Percentiles rank a stretch among this genome's conserved stretches.
These are phyloP conservation scores for Osmerus eperlanus DNA, from an alignment of 2,113 vertebrate genomes.

Conservation along the genomic window DNA sequence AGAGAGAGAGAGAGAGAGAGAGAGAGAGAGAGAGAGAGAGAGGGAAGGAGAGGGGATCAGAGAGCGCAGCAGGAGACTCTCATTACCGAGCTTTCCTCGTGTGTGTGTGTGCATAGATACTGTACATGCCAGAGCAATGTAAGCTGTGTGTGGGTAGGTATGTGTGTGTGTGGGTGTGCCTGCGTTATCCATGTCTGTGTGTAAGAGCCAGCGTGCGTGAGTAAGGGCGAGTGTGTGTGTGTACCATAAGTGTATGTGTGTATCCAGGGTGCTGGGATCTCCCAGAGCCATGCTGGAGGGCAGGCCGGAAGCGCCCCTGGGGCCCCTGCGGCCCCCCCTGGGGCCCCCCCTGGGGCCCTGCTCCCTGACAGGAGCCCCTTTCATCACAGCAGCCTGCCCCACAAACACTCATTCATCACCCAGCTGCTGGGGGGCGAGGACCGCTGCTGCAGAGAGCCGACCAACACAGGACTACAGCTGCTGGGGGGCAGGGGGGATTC, in stretches of 20 bases:
- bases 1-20: conserved; percentile 8
- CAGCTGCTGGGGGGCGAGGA: neutral
- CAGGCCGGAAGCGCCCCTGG: too few species aligned
- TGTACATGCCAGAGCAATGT: too few species aligned
- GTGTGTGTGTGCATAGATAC: neutral
- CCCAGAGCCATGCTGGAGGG: too few species aligned
- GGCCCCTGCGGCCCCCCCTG: neutral
- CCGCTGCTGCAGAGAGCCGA: conserved; percentile 6
- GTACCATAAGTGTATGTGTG: conserved; percentile 8
- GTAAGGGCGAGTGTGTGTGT: neutral
- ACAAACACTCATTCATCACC: neutral
- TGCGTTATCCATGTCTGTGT: neutral
- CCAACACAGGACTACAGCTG: too few species aligned
- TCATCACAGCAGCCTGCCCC: conserved; percentile 24
- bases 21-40: conserved; percentile 16
- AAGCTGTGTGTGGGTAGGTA: neutral
- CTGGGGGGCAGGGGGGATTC: too few species aligned
- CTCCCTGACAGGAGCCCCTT: conserved; percentile 7
- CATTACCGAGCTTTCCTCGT: conserved; percentile 45
- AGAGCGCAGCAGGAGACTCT: conserved; percentile 36
- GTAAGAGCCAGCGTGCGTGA: neutral
- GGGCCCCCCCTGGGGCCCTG: neutral
- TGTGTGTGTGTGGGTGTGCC: neutral
- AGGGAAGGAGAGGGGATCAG: conserved; percentile 37
- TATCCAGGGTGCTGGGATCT: neutral